Evolutionary conservation across 2,113 vertebrate genomes (phyloP).

Genomic region (Ptilonorhynchus violaceus): DNA sequence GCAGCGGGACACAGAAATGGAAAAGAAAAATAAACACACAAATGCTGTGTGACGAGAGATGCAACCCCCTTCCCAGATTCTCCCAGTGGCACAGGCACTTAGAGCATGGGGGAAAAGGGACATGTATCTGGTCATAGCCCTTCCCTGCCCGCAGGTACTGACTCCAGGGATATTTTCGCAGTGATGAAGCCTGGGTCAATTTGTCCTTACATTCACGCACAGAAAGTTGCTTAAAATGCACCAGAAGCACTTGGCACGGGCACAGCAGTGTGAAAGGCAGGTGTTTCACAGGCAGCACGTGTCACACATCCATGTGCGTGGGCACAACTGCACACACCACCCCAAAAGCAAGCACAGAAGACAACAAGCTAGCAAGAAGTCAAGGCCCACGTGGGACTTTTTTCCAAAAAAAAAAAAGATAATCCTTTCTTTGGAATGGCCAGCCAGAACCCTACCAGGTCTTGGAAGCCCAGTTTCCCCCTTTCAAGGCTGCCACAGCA

Average conservation of each 20-base stretch:
- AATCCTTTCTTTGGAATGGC: background rate
- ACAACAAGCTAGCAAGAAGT: background rate
- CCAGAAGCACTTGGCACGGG: background rate
- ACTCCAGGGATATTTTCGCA: background rate
- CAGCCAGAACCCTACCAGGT: background rate
- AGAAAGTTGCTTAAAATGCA: background rate
- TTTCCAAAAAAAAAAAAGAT: background rate
- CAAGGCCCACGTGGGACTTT: rapidly evolving
- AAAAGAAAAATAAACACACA: background rate
- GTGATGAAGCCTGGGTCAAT: background rate
- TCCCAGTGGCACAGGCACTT: background rate
- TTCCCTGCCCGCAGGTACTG: background rate
- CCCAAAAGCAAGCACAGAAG: background rate
- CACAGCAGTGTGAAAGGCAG: background rate
- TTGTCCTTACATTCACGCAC: background rate
- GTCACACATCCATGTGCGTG: rapidly evolving
- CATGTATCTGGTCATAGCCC: background rate
- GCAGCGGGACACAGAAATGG: background rate
- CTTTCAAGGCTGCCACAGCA: background rate
- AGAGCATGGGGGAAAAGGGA: background rate
- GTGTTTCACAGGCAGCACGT: background rate
- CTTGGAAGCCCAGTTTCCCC: background rate
- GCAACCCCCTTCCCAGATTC: background rate
- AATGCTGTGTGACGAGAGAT: background rate
- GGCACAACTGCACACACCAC: background rate